Base-by-base conservation (phyloP, 2,888 invertebrate species). In the Drosophila percnosoma region DNA sequence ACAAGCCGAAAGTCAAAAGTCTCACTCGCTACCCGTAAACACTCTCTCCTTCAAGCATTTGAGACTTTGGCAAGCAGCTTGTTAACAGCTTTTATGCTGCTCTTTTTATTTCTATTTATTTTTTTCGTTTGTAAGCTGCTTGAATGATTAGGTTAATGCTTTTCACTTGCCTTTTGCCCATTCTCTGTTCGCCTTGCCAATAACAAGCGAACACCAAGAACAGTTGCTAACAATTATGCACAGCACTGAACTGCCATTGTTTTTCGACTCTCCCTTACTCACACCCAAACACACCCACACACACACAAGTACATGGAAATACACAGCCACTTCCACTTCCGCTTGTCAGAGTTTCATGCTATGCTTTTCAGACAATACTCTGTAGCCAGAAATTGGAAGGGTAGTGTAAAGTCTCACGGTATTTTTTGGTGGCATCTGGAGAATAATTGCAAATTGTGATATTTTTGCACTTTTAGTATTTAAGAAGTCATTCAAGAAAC, bases 171-270 rank as follows among this genome's bases (percentile, higher is more conserved):
- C 63, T 60, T 57, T 67, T 64, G 70, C 52, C 75, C 76, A 58
- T 57, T 80, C 27, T 13, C 15, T 21, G 40, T 58, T 57, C 1
- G 34, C 33, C 48, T 27, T 61, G 58, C 33, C 71, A 53, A 64
- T 61, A 60, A 45, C 49, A 61, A 65, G 66, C 45, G 53, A 74
- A 63, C 36, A 55, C 33, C 54, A 52, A 33, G 52, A 58, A 31
- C 55, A 60, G 58, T 60, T 78, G 66, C 65, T 62, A 79, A 70
- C 73, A 79, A 73, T 87, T 82, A 82, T 70, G 57, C 51, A 34
- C 57, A 71, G 78, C 68, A 59, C 40, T 34, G 51, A 72, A 49
- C 29, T 59, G 45, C 49, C 57, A 68, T 70, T 80, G 65, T 75
- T 70, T 63, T 54, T 53, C 48, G 45, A 62, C 52, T 36, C 36